Percentiles rank a stretch among this genome's conserved stretches.
These are phyloP conservation scores for Macropis europaea DNA, from an alignment of 2,888 invertebrate species.

Conservation along the genomic window DNA sequence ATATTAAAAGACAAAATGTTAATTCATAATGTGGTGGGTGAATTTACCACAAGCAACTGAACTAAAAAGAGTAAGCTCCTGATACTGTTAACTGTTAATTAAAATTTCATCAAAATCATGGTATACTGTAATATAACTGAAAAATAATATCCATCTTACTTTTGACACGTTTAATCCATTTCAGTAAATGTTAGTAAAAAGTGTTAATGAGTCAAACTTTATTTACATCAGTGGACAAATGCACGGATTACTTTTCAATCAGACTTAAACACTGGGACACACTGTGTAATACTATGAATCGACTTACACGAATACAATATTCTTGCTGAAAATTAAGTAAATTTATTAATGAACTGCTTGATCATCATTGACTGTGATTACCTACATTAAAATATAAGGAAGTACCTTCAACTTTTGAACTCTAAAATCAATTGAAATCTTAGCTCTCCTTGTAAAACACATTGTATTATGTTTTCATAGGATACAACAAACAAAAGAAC, in stretches of 20 bases:
- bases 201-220: conserved; percentile 41
- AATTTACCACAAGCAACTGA: neutral
- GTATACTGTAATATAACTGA: conserved; percentile 26
- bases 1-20: neutral
- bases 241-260: conserved; percentile 50
- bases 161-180: conserved; percentile 38
- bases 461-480: neutral
- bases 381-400: neutral
- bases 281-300: conserved; percentile 68
- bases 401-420: neutral
- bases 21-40: neutral
- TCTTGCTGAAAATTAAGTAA: conserved; percentile 78
- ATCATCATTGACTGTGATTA: neutral
- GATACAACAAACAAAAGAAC: neutral
- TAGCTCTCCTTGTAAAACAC: neutral
- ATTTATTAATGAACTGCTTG: conserved; percentile 48
- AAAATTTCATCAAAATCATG: conserved; percentile 7
- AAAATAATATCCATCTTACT: conserved; percentile 44
- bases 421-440: neutral
- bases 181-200: conserved; percentile 48
- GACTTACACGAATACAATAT: conserved; percentile 80
- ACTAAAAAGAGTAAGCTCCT: neutral
- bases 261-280: conserved; percentile 55
- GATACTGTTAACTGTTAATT: neutral
- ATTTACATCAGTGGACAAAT: conserved; percentile 49